Evolutionary conservation across 2,797 vertebrate genomes (phyloP).

Genomic region (Sorex maritimensis): DNA sequence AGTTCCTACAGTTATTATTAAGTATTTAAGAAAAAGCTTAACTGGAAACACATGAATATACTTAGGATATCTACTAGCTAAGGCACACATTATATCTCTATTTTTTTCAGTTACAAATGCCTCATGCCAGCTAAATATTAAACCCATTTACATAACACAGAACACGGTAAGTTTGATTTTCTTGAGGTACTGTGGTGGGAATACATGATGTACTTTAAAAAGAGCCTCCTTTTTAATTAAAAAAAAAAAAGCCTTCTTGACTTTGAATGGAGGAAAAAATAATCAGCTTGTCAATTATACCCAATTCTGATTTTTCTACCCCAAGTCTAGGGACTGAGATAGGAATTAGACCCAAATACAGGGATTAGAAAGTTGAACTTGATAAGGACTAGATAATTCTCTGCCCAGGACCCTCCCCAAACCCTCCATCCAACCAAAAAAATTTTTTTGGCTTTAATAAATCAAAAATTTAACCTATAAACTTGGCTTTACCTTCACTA

Average conservation of each 20-base stretch:
- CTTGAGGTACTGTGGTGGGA: conserved; percentile 42
- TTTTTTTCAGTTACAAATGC: conserved; percentile 68
- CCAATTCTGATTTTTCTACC: conserved; percentile 66
- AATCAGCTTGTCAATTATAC: conserved; percentile 62
- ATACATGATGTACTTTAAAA: conserved; percentile 60
- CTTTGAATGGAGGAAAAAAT: conserved; percentile 67
- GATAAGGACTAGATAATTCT: conserved; percentile 73
- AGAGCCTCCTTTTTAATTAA: not conserved
- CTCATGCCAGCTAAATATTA: conserved; percentile 69
- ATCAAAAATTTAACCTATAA: conserved; percentile 79
- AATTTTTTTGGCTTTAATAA: conserved; percentile 70
- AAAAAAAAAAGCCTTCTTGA: conserved; percentile 7
- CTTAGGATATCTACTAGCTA: conserved; percentile 58
- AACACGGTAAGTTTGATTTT: conserved; percentile 60
- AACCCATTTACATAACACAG: conserved; percentile 51
- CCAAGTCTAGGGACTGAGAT: conserved; percentile 60
- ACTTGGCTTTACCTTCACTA: conserved; percentile 86
- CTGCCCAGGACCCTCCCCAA: conserved; percentile 78
- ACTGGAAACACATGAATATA: conserved; percentile 55
- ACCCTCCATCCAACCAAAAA: conserved; percentile 75
- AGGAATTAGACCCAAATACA: conserved; percentile 70
- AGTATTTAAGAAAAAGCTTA: conserved; percentile 55
- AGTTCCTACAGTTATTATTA: conserved; percentile 52
- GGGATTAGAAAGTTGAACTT: conserved; percentile 52
- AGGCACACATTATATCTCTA: conserved; percentile 52